Conservation (phyloP, 2,888 invertebrate genomes). For the Thelaira solivaga region DNA sequence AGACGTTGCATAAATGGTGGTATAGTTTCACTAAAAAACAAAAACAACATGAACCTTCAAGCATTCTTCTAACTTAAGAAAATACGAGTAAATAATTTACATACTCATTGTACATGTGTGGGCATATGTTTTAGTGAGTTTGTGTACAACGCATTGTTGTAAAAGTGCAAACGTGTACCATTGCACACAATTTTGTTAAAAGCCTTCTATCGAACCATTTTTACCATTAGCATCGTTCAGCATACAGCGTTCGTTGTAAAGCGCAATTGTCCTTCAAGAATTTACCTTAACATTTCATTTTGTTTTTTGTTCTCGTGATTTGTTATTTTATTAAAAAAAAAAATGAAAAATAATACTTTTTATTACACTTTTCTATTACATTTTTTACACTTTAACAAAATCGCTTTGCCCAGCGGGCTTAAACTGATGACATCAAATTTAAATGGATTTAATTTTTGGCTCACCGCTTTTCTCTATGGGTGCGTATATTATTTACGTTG, state of each 20-base stretch:
- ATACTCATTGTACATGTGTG: no score
- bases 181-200: slow-evolving; percentile 36
- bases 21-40: neutral
- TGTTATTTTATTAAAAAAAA: neutral
- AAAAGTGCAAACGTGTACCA: neutral
- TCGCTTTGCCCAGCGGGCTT: neutral
- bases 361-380: no score
- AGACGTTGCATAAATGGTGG: neutral
- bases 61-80: neutral
- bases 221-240: slow-evolving; percentile 42
- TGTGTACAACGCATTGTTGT: no score
- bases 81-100: neutral
- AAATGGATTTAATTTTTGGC: no score
- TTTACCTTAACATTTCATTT: slow-evolving; percentile 3
- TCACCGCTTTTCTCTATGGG: no score
- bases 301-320: neutral
- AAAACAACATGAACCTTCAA: slow-evolving; percentile 9
- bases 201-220: slow-evolving; percentile 48
- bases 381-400: neutral
- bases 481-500: no score
- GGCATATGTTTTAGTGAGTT: neutral
- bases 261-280: neutral
- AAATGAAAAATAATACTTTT: no score
- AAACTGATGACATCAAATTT: no score
- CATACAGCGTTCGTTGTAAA: no score